These are phyloP conservation scores for Mellilla xanthometata DNA, from an alignment of 2,888 invertebrate genomes.

Conservation along the genomic window DNA sequence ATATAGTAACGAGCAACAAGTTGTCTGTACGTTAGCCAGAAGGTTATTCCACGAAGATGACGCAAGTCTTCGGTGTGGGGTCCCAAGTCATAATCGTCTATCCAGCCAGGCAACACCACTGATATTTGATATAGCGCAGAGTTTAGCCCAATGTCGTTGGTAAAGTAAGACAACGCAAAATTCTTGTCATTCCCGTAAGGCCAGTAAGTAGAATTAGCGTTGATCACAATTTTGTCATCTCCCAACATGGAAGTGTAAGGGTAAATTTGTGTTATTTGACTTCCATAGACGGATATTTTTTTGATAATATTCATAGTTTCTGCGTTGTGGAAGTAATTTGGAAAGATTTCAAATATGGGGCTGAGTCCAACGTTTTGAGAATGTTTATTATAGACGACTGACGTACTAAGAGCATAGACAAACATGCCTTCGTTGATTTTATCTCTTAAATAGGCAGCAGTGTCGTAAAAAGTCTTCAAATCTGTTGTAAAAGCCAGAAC, in stretches of 20 bases:
- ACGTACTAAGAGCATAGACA: slow-evolving; percentile 84
- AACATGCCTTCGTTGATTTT: slow-evolving; percentile 87
- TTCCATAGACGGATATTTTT: slow-evolving; percentile 76
- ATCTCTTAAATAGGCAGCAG: slow-evolving; percentile 86
- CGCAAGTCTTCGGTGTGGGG: too few relatives aligned
- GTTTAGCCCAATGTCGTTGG: slow-evolving; percentile 87
- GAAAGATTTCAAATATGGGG: slow-evolving; percentile 88
- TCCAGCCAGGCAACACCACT: slow-evolving; percentile 85
- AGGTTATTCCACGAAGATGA: slow-evolving; percentile 26
- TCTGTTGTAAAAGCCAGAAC: slow-evolving; percentile 87
- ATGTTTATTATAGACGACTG: slow-evolving; percentile 85
- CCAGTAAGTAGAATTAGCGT: slow-evolving; percentile 84
- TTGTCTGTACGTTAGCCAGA: slow-evolving; percentile 80
- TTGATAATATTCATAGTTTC: slow-evolving; percentile 86
- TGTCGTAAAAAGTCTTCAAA: slow-evolving; percentile 86
- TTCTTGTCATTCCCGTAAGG: slow-evolving; percentile 78
- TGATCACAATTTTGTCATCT: slow-evolving; percentile 78
- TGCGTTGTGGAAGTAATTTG: slow-evolving; percentile 86
- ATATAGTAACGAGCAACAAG: slow-evolving; percentile 87
- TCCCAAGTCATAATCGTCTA: too few relatives aligned
- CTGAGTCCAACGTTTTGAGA: slow-evolving; percentile 85
- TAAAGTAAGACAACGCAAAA: slow-evolving; percentile 83
- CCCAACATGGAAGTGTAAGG: slow-evolving; percentile 59
- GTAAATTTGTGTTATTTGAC: slow-evolving; percentile 50
- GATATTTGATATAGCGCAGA: slow-evolving; percentile 84